A percentile compares a stretch with the other conserved stretches of the same genome.
phyloP scores from a whole-genome alignment of 2,113 vertebrate species.

The Cinclus mexicanus region DNA sequence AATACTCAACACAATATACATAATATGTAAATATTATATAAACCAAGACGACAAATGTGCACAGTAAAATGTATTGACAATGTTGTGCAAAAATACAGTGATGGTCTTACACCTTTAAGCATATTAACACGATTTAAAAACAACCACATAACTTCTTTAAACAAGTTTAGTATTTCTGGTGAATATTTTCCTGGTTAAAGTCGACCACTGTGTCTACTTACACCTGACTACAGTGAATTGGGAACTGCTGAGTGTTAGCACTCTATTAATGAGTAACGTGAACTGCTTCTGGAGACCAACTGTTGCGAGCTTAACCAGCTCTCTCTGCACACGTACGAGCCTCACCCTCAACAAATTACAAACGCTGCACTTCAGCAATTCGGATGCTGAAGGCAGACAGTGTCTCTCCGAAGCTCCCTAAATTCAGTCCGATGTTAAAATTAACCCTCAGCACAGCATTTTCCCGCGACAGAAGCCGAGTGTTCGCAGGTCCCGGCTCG shows the following conservation, averaged over 20 bases:
- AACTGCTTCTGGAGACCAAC: not conserved
- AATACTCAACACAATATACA: not conserved
- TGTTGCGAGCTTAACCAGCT: not conserved
- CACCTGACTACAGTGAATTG: not conserved
- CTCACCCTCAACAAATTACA: rapidly evolving
- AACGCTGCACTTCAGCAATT: not conserved
- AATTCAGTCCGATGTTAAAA: not conserved
- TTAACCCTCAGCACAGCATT: not conserved
- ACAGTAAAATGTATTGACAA: not conserved
- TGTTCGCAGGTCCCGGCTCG: no score
- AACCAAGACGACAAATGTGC: rapidly evolving
- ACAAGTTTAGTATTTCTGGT: not conserved
- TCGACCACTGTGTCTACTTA: not conserved
- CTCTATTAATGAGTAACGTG: not conserved
- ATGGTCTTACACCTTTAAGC: not conserved
- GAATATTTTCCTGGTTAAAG: not conserved
- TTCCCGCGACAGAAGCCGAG: not conserved
- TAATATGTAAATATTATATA: not conserved
- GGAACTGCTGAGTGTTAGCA: not conserved
- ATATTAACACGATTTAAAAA: not conserved
- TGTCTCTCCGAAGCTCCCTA: not conserved
- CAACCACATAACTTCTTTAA: not conserved
- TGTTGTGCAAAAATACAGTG: not conserved
- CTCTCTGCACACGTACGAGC: rapidly evolving
- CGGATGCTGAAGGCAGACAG: not conserved